Base-by-base conservation (phyloP, 2,888 invertebrate genomes). In the Marasmarcha lunaedactyla region DNA sequence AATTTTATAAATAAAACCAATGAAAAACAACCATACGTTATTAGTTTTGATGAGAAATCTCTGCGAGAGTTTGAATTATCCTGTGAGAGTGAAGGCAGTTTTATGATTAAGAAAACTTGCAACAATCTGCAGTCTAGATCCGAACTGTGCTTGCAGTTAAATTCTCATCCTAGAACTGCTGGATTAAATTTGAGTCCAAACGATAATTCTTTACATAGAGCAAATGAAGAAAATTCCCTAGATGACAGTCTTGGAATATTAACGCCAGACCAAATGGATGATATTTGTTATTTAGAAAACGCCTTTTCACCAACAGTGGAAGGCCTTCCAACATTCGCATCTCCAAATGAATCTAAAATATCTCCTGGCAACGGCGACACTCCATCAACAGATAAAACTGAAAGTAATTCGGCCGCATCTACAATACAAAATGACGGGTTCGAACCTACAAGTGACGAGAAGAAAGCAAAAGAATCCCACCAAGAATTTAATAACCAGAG, bases 181-280 rank as follows among this genome's bases (percentile, higher is more conserved):
- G 81, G 81, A 55, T 55, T 68, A 41, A 79, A 77, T 47, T 53
- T 66, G 47, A 81, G 79, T 56, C 83, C 84, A 36, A 83, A 72
- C 53, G 84, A 84, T 40, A 81, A 72, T 49, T 84, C 84, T 33
- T 45, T 72, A 36, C 79, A 63, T 46, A 71, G 73, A 59, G 69
- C 78, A 37, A 87, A 86, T 58, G 93, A 92, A 65, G 90, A 93
- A 60, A 91, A 92, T 63, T 94, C 94, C 1, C 87, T 93, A 52
- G 94, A 94, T 58, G 94, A 95, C 62, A 92, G 93, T 55, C 79
- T 94, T 51, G 94, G 94, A 3, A 94, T 95, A 54, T 78, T 95
- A 46, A 94, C 94, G 7, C 94, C 94, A 0, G 93, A 94, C 73
- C 94, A 94, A 71, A 94, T 95, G 93, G 90, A 92, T 57, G 88